phyloP scores from a whole-genome alignment of 2,888 invertebrate species.

The Colostygia pectinataria region DNA sequence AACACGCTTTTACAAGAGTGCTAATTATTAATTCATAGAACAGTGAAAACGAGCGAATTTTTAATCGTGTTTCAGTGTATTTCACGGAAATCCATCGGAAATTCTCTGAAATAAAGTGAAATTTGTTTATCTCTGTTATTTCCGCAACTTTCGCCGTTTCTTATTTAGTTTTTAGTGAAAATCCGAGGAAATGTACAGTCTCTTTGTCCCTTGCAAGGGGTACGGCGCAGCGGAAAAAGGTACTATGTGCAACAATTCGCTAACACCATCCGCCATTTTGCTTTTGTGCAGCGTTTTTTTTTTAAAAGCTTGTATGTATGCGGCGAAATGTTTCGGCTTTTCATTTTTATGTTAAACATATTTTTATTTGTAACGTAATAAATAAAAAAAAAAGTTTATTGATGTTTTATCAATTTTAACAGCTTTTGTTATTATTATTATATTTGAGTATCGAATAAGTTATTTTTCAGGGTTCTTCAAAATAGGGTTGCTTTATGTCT shows the following conservation, averaged over 20 bases:
- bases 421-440: no score
- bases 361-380: no score
- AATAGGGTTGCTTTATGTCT: no score
- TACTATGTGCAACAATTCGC: conserved; percentile 44
- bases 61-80: conserved; percentile 22
- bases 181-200: conserved; percentile 28
- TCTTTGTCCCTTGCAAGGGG: conserved; percentile 61
- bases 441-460: no score
- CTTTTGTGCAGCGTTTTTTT: conserved; percentile 28
- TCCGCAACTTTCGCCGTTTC: background rate
- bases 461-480: no score
- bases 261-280: conserved; percentile 31
- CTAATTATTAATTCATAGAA: conserved; percentile 4
- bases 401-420: no score
- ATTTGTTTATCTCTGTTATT: background rate
- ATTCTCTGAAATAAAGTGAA: background rate
- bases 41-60: conserved; percentile 10
- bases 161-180: conserved; percentile 21
- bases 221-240: conserved; percentile 47
- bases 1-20: conserved; percentile 14
- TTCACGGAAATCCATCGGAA: conserved; percentile 2
- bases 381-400: no score
- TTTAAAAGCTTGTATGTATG: conserved; percentile 8
- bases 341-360: no score
- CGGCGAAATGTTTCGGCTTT: conserved; percentile 4